These are phyloP conservation scores for Siphlonurus alternatus DNA, from an alignment of 2,888 invertebrate genomes.

Conservation along the genomic window DNA sequence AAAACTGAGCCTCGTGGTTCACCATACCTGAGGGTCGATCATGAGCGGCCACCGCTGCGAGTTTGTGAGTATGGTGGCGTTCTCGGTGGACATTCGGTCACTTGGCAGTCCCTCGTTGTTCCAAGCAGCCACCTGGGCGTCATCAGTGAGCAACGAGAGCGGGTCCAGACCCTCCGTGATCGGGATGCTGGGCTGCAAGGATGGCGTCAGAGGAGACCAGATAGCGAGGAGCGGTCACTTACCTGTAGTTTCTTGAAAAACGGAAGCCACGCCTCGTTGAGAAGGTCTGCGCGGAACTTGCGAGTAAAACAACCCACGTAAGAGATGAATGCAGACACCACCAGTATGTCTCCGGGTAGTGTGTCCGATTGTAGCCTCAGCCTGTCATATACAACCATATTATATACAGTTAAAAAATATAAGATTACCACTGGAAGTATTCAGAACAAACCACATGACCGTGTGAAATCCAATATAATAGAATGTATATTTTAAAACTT, in stretches of 20 bases:
- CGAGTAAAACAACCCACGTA: conserved; percentile 90
- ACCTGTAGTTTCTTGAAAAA: conserved; percentile 49
- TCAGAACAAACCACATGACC: too few relatives aligned
- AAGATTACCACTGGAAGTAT: too few relatives aligned
- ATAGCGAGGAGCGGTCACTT: conserved; percentile 15
- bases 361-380: conserved; percentile 54
- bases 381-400: conserved; percentile 23
- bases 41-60: conserved; percentile 87
- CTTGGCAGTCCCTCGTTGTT: conserved; percentile 85
- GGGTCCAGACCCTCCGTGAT: conserved; percentile 65
- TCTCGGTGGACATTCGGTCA: conserved; percentile 88
- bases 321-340: conserved; percentile 84
- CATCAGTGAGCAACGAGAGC: conserved; percentile 73
- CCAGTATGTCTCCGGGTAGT: conserved; percentile 74
- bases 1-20: too few relatives aligned
- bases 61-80: conserved; percentile 78
- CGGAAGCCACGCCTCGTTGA: conserved; percentile 66
- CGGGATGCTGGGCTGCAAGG: conserved; percentile 51
- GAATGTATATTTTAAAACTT: too few relatives aligned
- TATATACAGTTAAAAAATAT: too few relatives aligned
- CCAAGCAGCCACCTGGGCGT: conserved; percentile 84
- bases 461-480: too few relatives aligned
- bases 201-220: not conserved
- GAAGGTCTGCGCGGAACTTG: conserved; percentile 58
- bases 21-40: conserved; percentile 77